Base-by-base conservation (phyloP, 2,797 vertebrate species). In the Sandelia bainsii region DNA sequence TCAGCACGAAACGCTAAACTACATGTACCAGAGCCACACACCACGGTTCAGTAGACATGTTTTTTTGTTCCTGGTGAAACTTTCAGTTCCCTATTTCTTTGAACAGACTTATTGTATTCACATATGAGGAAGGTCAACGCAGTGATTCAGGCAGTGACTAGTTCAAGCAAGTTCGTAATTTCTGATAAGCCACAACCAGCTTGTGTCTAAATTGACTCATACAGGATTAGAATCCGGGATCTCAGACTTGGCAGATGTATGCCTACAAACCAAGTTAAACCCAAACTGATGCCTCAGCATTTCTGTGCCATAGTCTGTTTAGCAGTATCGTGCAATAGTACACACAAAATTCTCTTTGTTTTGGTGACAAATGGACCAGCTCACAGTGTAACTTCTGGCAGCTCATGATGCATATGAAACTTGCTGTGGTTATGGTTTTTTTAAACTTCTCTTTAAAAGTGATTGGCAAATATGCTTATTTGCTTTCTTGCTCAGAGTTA, bases 31-130 rank as follows among this genome's bases (percentile, higher is more conserved):
- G 77, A 85, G 57, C 59, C 65, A 66, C 59, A 61, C 19, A 48
- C 56, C 61, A 23, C 19, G 62, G 69, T 52, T 66, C 53, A 59
- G 39, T n/a, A 49, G 52, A 25, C 13, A 19, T 42, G 45, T 63
- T 49, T 69, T 49, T 63, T 49, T 72, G 51, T 67, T 84, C 19
- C 34, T 27, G 5, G 3, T 44, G 11, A 71, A 51, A 79, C 44
- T 40, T 58, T 63, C 29, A 77, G 68, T 83, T 82, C 64, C 68
- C 58, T 34, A 64, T 78, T 73, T 75, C 37, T n/a, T 25, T 39
- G 12, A 70, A 52, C 34, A 17, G 23, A 29, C 19, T 42, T 12
- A 52, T 6, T 40, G 29, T 39, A 34, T 10, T 60, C 34, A 60
- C 19, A 57, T 53, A 49, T 58, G 46, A 27, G 45, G 62, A 80